Evolutionary conservation across 2,797 vertebrate species (phyloP).

Genomic region (Gastrophryne carolinensis): DNA sequence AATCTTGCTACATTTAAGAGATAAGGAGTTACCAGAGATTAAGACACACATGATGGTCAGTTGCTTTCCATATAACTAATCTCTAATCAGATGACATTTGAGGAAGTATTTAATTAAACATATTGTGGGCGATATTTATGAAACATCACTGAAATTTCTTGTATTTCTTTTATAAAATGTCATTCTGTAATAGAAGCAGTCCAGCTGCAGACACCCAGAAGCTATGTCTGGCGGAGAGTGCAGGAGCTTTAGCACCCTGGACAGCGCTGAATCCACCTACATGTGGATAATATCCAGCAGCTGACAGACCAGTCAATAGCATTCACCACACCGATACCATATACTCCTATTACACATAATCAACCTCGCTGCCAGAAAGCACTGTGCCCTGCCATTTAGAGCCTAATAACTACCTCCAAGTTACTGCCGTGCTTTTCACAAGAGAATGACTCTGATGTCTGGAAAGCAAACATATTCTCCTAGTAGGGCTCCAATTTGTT

Average conservation of each 20-base stretch:
- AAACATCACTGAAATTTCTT: too few species aligned
- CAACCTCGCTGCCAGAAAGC: slow-evolving; percentile 11
- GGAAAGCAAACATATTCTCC: neutral
- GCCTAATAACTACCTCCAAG: slow-evolving; percentile 6
- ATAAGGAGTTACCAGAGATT: too few species aligned
- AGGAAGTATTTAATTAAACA: neutral
- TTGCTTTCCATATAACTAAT: too few species aligned
- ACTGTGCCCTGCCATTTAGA: slow-evolving; percentile 3
- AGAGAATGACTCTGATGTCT: slow-evolving; percentile 1
- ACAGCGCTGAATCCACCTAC: slow-evolving; percentile 19
- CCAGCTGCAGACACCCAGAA: neutral
- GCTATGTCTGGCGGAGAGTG: neutral
- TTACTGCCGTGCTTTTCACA: neutral
- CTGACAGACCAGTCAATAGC: neutral
- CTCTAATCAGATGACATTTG: neutral
- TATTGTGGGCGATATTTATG: neutral
- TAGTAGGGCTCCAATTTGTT: neutral
- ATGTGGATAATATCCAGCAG: neutral
- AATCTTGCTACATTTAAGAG: too few species aligned
- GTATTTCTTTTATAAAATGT: too few species aligned
- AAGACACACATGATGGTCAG: too few species aligned
- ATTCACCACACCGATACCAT: neutral
- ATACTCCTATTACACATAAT: slow-evolving; percentile 18
- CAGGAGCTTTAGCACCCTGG: slow-evolving; percentile 32
- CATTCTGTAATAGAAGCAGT: too few species aligned